Base-by-base conservation (phyloP, 2,888 invertebrate genomes). In the Drosophila engyochracea region DNA sequence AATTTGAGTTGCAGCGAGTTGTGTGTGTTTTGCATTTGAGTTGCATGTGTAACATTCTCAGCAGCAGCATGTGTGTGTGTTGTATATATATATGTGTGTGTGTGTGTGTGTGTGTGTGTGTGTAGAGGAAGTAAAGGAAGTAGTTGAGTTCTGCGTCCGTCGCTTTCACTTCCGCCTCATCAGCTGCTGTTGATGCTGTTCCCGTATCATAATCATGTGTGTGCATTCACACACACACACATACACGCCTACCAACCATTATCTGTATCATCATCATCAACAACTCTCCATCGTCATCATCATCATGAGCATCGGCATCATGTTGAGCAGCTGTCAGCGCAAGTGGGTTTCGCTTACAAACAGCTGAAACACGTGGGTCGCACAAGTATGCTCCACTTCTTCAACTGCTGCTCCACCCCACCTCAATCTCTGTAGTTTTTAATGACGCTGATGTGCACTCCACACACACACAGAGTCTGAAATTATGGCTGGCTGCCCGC, bases 141-240 rank as follows among this genome's bases (percentile, higher is more conserved):
- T 83, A 74, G 83, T 76, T 85, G 70, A 87, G 77, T 81, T 79
- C 83, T 81, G 76, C 70, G 59, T 76, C 73, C 70, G 85, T 74
- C 81, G 85, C 85, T 85, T 85, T 88, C 88, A 85, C 88, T 85
- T 85, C 85, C 85, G 85, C 85, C 78, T 83, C 85, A 88, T 85
- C 88, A 85, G 88, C 82, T 82, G 85, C 67, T 65, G 39, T 54
- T 44, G 37, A 30, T 63, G 74, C 58, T 63, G 74, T 52, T 76
- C 76, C 72, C 79, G 63, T 68, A 79, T 75, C 69, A 79, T 58
- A 64, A 54, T n/a, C 25, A 55, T 60, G 59, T 70, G 61, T 51
- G 54, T 37, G 63, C 64, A 58, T 66, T 16, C 49, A n/a, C 22
- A 65, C 52, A 58, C 65, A 41, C 41, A 41, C 33, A 64, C 51